Percentiles rank a stretch among this genome's conserved stretches.
Evolutionary conservation across 1,140 invertebrate genomes (phyloP).

Genomic region (Neodiprion pinetum): DNA sequence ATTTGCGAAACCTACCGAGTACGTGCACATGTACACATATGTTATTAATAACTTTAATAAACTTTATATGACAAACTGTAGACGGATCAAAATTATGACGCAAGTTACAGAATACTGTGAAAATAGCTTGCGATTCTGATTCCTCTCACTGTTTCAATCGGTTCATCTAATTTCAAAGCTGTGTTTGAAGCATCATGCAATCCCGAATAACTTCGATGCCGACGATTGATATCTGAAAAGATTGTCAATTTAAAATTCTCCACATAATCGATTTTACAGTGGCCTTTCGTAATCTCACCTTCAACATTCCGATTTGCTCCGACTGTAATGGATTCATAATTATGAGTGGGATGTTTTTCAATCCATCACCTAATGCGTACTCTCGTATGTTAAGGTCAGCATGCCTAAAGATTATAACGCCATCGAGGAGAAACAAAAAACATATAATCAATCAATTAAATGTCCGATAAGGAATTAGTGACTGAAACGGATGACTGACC

Average conservation of each 20-base stretch:
- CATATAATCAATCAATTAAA: neutral
- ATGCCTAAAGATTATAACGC: conserved; percentile 29
- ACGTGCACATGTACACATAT: neutral
- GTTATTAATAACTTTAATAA: conserved; percentile 6
- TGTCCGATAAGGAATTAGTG: neutral
- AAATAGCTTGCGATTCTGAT: neutral
- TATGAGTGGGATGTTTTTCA: conserved; percentile 34
- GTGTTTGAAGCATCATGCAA: neutral
- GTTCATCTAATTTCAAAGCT: neutral
- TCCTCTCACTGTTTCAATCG: neutral
- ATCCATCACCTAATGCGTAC: conserved; percentile 34
- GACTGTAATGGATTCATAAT: conserved; percentile 28
- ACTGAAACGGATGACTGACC: neutral
- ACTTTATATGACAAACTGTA: neutral
- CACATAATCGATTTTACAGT: neutral
- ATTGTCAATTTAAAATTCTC: neutral
- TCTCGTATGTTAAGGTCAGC: conserved; percentile 49
- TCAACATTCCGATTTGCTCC: conserved; percentile 43
- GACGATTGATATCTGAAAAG: conserved; percentile 20
- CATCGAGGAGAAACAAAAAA: neutral
- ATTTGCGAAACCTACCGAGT: neutral
- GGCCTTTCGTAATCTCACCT: conserved; percentile 31
- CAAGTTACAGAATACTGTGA: neutral
- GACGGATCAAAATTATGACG: neutral
- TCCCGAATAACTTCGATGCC: conserved; percentile 17